Conservation (phyloP, 2,113 vertebrate genomes). For the Malurus melanocephalus region DNA sequence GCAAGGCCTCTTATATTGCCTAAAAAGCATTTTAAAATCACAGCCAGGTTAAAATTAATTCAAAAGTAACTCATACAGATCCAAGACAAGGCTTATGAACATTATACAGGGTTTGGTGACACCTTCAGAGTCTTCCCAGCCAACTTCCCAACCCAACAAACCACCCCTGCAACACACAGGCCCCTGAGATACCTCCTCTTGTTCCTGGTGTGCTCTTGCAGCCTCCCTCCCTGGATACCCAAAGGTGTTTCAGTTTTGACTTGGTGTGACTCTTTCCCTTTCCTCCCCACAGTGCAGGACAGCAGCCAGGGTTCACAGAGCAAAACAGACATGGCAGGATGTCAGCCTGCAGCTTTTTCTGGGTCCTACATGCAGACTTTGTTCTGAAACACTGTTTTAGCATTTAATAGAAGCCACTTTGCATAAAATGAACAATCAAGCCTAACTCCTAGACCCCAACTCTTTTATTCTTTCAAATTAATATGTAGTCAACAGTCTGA, state of each 20-base stretch:
- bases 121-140: not conserved
- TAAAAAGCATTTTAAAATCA: not conserved
- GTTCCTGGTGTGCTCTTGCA: not conserved
- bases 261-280: not conserved
- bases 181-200: not conserved
- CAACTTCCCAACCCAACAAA: not conserved
- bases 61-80: not conserved
- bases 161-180: not conserved
- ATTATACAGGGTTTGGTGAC: not conserved
- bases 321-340: rapidly evolving
- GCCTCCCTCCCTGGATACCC: not conserved
- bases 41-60: not conserved
- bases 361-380: not conserved
- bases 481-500: not conserved
- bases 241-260: not conserved
- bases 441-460: not conserved
- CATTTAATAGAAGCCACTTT: not conserved
- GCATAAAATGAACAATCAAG: not conserved
- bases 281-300: not conserved
- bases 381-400: not conserved
- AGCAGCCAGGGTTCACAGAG: not conserved
- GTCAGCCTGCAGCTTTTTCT: not conserved
- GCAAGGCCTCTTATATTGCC: not conserved
- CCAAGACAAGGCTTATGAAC: not conserved
- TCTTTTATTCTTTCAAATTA: not conserved